phyloP scores from a whole-genome alignment of 2,888 invertebrate species.

The Eupelmus urozonus region DNA sequence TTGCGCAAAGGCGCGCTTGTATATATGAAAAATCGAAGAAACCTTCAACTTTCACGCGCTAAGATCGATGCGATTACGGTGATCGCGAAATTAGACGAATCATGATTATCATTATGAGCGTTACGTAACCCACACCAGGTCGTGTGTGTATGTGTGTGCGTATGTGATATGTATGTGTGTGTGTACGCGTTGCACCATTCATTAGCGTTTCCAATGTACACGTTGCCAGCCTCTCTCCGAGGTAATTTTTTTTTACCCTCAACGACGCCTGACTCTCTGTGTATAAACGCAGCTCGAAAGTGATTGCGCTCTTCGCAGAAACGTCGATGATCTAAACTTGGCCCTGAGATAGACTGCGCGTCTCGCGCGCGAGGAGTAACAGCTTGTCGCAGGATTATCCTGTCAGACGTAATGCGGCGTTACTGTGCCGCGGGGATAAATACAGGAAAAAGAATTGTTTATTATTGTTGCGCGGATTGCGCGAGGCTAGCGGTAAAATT shows the following conservation, averaged over 20 bases:
- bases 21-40: slow-evolving; percentile 51
- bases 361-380: neutral
- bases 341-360: slow-evolving; percentile 68
- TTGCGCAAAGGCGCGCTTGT: slow-evolving; percentile 15
- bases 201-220: slow-evolving; percentile 48
- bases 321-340: slow-evolving; percentile 75
- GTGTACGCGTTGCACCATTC: slow-evolving; percentile 52
- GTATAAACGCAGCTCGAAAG: slow-evolving; percentile 37
- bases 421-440: too few relatives aligned
- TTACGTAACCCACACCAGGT: slow-evolving; percentile 57
- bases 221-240: neutral
- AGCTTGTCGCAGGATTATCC: neutral
- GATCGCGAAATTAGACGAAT: slow-evolving; percentile 56
- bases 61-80: slow-evolving; percentile 54
- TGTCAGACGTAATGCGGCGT: neutral
- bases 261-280: neutral
- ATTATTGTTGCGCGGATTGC: too few relatives aligned
- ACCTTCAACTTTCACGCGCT: slow-evolving; percentile 57
- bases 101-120: slow-evolving; percentile 57
- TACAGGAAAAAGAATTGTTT: too few relatives aligned
- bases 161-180: too few relatives aligned
- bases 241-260: neutral
- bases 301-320: slow-evolving; percentile 60
- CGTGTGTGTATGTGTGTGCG: too few relatives aligned
- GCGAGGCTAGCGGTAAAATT: neutral